Conservation (phyloP, 2,888 invertebrate species). For the Cantharis nigra region DNA sequence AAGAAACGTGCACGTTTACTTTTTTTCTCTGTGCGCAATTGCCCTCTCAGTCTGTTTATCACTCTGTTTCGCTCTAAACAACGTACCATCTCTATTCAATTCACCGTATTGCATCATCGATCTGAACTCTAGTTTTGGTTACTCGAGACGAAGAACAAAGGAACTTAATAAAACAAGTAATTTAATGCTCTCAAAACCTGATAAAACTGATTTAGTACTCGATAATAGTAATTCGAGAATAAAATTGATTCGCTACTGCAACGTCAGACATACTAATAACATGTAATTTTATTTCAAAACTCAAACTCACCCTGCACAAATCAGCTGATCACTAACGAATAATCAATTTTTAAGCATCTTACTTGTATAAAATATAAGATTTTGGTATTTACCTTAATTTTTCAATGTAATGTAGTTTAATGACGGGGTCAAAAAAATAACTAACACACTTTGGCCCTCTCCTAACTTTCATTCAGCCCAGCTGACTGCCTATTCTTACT, state of each 20-base stretch:
- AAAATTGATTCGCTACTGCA: background rate
- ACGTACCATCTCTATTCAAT: constrained; percentile 37
- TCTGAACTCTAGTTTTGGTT: constrained; percentile 44
- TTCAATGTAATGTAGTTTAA: constrained; percentile 11
- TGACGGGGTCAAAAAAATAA: constrained; percentile 36
- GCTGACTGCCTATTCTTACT: constrained; percentile 40
- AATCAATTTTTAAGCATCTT: background rate
- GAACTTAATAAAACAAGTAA: constrained; percentile 10
- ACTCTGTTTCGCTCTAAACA: constrained; percentile 26
- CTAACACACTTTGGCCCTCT: constrained; percentile 35
- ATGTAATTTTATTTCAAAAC: background rate
- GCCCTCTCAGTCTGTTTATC: background rate
- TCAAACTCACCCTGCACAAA: background rate
- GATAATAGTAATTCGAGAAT: background rate
- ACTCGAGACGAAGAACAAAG: constrained; percentile 28
- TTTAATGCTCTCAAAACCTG: background rate
- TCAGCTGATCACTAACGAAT: background rate
- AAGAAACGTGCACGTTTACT: background rate
- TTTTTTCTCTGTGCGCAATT: constrained; percentile 6
- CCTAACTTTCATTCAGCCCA: constrained; percentile 41
- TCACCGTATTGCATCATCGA: constrained; percentile 49
- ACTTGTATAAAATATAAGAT: background rate
- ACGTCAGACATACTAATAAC: background rate
- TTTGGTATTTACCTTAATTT: background rate
- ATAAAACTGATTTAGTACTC: background rate